A percentile compares a stretch with the other conserved stretches of the same genome.
Conservation (phyloP, 2,797 vertebrate species). For the Leptoclinus maculatus region DNA sequence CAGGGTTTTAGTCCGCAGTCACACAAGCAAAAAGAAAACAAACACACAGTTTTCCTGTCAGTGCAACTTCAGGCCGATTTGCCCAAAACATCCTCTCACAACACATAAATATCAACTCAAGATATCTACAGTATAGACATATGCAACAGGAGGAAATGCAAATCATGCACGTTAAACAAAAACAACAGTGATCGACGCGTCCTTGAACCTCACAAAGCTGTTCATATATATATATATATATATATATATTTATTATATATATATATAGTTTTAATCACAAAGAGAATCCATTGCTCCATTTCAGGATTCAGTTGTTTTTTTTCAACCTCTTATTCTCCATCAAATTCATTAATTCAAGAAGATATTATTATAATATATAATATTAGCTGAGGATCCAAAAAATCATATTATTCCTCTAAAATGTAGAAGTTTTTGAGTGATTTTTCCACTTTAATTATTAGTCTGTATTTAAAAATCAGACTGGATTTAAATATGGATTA, state of each 20-base stretch:
- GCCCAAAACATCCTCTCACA: conserved; percentile 14
- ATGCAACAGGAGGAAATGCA: conserved; percentile 37
- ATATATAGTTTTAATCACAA: not conserved
- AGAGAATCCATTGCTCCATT: not conserved
- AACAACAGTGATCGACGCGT: conserved; percentile 35
- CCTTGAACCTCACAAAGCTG: conserved; percentile 20
- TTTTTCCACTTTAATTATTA: not conserved
- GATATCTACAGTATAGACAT: conserved; percentile 58
- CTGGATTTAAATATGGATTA: not conserved
- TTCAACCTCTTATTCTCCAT: conserved; percentile 23
- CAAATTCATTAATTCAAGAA: not conserved
- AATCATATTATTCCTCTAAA: not conserved
- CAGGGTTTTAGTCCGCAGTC: conserved; percentile 16
- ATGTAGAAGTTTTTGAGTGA: not conserved
- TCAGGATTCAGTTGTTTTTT: conserved; percentile 5
- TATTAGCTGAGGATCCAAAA: not conserved
- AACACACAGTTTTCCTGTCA: conserved; percentile 37
- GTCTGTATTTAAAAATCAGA: not conserved
- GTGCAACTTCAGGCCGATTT: conserved; percentile 47
- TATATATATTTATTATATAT: no score
- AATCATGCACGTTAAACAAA: conserved; percentile 47
- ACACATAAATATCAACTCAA: conserved; percentile 64
- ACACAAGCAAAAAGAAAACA: conserved; percentile 6
- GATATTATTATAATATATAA: no score
- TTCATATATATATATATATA: not conserved